Evolutionary conservation across 2,113 vertebrate species (phyloP), one percentile per base, ranked within the genome.

Genomic region (Acinonyx jubatus): DNA sequence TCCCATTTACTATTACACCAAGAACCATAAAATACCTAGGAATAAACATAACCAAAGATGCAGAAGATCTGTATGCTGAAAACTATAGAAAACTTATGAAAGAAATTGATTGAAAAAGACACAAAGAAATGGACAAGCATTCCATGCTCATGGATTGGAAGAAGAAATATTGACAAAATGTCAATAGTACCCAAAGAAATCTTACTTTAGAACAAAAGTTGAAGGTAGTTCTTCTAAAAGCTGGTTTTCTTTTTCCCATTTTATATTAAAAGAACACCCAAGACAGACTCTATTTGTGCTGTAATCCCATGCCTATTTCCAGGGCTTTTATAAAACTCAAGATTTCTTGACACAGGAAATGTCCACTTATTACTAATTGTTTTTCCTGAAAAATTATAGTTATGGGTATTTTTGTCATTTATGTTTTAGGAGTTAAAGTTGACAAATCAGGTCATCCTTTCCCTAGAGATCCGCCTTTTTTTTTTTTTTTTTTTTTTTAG

Each of bases 281-380:
- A 48, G 55, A 86, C 15, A 69, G 31, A 31, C 74, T 52, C 25
- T 82, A 33, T 95, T 73, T 93, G 68, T 73, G 81, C 76, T 89
- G 15, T 91, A 68, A 97, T 89, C 4, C 18, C 27, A 80, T 82
- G n/a, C 33, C n/a, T 91, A 57, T 95, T 93, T 97, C 78, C 50
- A 85, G 29, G 33, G 63, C 2, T 36, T 85, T 95, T 83, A 96
- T 80, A 83, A 97, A 88, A 93, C 45, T 91, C n/a, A 87, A 52
- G 69, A 23, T 61, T 96, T 97, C 79, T 82, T 91, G 36, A 89
- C 73, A 79, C 41, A 81, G 63, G 19, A 91, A 91, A 85, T 68
- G 66, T 74, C 71, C n/a, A 90, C 33, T 86, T 89, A 68, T 80
- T 57, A 80, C 6, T 89, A 19, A 85, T 55, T 76, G 45, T 96